Evolutionary conservation across 1,140 invertebrate species (phyloP).

Genomic region (Trachelipus rathkii): DNA sequence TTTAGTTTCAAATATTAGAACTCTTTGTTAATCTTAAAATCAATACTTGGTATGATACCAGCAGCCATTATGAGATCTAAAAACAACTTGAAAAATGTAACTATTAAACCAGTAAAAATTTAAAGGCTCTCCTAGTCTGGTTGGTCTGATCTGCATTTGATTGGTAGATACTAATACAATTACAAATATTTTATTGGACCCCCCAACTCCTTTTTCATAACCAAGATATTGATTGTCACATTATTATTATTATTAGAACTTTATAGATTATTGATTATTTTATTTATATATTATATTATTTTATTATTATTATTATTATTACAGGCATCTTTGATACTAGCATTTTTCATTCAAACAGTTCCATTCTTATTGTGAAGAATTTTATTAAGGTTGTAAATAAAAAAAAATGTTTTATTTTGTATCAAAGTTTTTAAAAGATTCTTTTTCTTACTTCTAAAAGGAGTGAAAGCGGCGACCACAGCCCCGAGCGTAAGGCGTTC

Average conservation of each 20-base stretch:
- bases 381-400: too few species aligned
- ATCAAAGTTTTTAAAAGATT: background rate
- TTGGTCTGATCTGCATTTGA: background rate
- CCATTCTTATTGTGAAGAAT: too few species aligned
- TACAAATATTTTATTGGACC: background rate
- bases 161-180: background rate
- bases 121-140: background rate
- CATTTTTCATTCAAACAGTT: too few species aligned
- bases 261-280: background rate
- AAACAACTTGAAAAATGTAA: too few species aligned
- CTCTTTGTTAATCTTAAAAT: background rate
- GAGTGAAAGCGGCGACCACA: conserved; percentile 36
- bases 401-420: too few species aligned
- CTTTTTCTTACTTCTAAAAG: conserved; percentile 1
- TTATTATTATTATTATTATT: too few species aligned
- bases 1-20: background rate
- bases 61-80: background rate
- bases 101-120: too few species aligned
- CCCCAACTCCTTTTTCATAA: background rate
- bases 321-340: too few species aligned
- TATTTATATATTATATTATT: background rate
- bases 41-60: conserved; percentile 5
- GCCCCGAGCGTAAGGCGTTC: conserved; percentile 41
- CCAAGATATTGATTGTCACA: too few species aligned
- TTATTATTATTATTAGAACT: background rate